Conservation (phyloP, 2,888 invertebrate genomes). For the Halocaridina rubra region DNA sequence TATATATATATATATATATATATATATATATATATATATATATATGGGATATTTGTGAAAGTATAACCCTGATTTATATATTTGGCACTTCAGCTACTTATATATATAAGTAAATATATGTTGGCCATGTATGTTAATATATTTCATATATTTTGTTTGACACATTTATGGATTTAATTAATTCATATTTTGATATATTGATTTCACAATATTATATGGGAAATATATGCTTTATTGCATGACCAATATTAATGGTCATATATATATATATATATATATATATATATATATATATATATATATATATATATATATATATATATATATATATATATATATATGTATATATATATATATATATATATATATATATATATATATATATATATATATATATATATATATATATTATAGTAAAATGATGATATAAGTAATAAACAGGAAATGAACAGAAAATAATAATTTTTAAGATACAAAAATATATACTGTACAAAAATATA, state of each 20-base stretch:
- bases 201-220: too few relatives aligned
- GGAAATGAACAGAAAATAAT: too few relatives aligned
- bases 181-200: too few relatives aligned
- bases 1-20: neutral
- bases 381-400: constrained; percentile 25
- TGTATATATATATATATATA: constrained; percentile 23
- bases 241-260: neutral
- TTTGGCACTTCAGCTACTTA: too few relatives aligned
- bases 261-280: neutral
- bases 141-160: too few relatives aligned
- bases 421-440: too few relatives aligned
- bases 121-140: neutral
- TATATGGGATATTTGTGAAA: neutral
- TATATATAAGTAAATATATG: neutral
- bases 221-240: too few relatives aligned
- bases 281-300: neutral
- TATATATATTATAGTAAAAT: too few relatives aligned
- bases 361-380: constrained; percentile 20
- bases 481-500: too few relatives aligned
- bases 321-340: neutral
- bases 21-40: neutral
- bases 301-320: constrained; percentile 15
- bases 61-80: too few relatives aligned
- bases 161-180: too few relatives aligned
- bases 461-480: too few relatives aligned